phyloP scores from a whole-genome alignment of 2,113 vertebrate species.

The zebrafish (Danio rerio) region DNA sequence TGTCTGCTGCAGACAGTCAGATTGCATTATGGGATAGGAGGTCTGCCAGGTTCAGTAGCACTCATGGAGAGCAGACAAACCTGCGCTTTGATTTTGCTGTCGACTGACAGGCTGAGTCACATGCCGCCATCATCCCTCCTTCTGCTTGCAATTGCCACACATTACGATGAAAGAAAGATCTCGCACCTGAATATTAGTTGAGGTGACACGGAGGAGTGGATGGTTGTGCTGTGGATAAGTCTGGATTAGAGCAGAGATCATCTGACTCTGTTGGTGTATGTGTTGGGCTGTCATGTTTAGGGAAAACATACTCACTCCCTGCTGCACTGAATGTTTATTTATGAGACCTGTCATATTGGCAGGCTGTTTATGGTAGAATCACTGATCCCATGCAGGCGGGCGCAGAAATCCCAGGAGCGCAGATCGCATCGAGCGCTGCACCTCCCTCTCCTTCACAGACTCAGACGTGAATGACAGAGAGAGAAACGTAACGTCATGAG shows the following conservation, averaged over 20 bases:
- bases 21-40: conserved; percentile 51
- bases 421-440: conserved; percentile 22
- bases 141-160: conserved; percentile 28
- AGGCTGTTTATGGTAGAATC: conserved; percentile 38
- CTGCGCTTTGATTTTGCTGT: conserved; percentile 52
- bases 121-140: conserved; percentile 34
- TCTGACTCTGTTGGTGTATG: conserved; percentile 37
- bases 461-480: conserved; percentile 4
- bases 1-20: conserved; percentile 57
- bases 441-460: conserved; percentile 20
- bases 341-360: conserved; percentile 71
- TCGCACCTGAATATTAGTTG: conserved; percentile 7
- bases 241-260: conserved; percentile 51
- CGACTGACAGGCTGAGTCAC: conserved; percentile 36
- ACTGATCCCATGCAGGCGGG: conserved; percentile 40
- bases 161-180: conserved; percentile 31
- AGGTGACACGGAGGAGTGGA: neutral
- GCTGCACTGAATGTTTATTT: conserved; percentile 67
- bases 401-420: conserved; percentile 19
- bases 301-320: conserved; percentile 54
- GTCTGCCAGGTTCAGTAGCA: conserved; percentile 44
- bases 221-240: conserved; percentile 18
- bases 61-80: conserved; percentile 19
- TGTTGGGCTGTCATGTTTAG: conserved; percentile 66
- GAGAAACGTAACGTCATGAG: neutral